Evolutionary conservation across 1,140 invertebrate species (phyloP).

Genomic region (Atta colombica): DNA sequence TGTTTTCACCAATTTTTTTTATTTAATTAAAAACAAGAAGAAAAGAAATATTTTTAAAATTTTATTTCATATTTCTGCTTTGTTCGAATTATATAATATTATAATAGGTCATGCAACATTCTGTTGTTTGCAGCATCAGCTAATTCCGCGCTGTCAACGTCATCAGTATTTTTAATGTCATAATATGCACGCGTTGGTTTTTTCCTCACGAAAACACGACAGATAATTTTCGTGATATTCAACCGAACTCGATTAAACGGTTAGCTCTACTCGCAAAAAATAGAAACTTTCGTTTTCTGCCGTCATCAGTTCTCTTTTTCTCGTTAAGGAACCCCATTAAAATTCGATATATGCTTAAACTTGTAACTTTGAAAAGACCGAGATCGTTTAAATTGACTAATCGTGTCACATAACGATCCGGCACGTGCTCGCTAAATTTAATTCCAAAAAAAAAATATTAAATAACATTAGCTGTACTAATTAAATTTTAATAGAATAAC

Average conservation of each 20-base stretch:
- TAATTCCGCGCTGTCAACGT: constrained; percentile 26
- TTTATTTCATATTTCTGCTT: not conserved
- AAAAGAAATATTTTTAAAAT: not conserved
- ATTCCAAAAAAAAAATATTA: constrained; percentile 9
- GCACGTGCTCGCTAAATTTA: not conserved
- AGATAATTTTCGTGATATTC: constrained; percentile 7
- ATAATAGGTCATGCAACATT: not conserved
- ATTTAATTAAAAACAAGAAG: not conserved
- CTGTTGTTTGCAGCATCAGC: not conserved
- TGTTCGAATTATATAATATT: not conserved
- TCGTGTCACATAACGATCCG: not conserved
- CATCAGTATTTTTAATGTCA: constrained; percentile 19
- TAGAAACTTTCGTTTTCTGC: not conserved
- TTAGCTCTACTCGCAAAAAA: not conserved
- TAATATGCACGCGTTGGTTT: not conserved
- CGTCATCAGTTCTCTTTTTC: not conserved
- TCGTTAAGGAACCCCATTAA: not conserved
- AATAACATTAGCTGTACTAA: not conserved
- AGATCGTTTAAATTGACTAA: constrained; percentile 13
- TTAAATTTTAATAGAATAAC: not conserved
- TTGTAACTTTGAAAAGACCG: not conserved
- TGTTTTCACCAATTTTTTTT: not conserved
- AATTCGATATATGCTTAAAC: not conserved
- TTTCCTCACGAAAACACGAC: not conserved
- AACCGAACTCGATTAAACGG: not conserved